Base-by-base conservation (phyloP, 2,888 invertebrate species). In the Fragum sueziense region DNA sequence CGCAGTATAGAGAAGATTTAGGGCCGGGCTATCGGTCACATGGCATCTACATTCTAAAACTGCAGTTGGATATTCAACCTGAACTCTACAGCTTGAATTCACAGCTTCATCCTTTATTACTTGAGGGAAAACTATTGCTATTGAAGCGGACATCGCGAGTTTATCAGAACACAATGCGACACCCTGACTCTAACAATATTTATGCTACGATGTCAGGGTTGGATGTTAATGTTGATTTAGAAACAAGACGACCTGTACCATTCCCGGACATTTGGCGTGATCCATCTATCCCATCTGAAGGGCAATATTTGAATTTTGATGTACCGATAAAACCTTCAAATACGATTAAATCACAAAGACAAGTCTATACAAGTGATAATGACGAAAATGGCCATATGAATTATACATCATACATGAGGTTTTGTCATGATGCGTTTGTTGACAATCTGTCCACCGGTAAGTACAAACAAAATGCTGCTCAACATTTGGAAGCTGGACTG, bases 371-470 rank as follows among this genome's bases (percentile, higher is more conserved):
- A 61, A 79, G 74, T 33, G 79, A 82, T 51, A 82, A 65, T 22
- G 82, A 82, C 37, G 79, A 69, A 31, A 79, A 82, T 37, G 61
- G 69, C 7, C 82, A 82, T 54, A 57, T 65, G 4, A 79, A 82
- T 33, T 82, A 72, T 37, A 70, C 74, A 17, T 67, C 62, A 2
- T 82, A 82, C 51, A 67, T 76, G 17, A 22, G 72, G 51, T 71
- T 76, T 47, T 71, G 76, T 27, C 70, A 41, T 29, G 76, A 82
- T 69, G 51, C 62, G n/a, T 74, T 82, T 29, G 72, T 68, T 41
- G 82, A 79, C 41, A 76, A 79, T 69, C 33, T 82, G 25, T 17
- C 65, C 3, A 37, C 52, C 0, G 67, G 70, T 17, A 74, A 74
- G 25, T 72, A 72, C 41, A 37, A 6, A 27, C 61, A 29, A 61